Evolutionary conservation across 2,797 vertebrate genomes (phyloP).

Genomic region (Myotis vivesi): DNA sequence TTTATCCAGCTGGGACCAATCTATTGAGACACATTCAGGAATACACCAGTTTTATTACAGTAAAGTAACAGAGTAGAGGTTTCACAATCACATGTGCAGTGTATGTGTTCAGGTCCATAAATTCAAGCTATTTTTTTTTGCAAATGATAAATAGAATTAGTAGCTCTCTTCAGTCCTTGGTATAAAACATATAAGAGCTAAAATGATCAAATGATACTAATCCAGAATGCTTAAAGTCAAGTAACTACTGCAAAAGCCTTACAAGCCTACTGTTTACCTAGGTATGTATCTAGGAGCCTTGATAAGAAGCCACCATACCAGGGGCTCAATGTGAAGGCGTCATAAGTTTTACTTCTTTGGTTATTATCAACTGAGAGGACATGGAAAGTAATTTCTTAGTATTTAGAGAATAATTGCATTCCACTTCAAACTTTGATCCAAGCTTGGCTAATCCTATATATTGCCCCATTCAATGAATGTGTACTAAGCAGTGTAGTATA

Average conservation of each 20-base stretch:
- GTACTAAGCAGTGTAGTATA: background rate
- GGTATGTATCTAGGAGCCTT: background rate
- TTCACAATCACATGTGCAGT: background rate
- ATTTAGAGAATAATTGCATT: slow-evolving; percentile 19
- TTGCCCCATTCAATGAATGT: background rate
- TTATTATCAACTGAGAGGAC: background rate
- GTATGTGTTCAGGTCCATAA: background rate
- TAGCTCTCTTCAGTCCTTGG: background rate
- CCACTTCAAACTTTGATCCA: background rate
- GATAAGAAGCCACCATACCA: background rate
- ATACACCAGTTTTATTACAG: background rate
- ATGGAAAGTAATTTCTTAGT: background rate
- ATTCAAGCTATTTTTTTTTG: slow-evolving; percentile 41
- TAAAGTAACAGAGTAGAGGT: background rate
- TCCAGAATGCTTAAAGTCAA: background rate
- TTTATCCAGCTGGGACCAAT: slow-evolving; percentile 6
- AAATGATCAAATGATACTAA: background rate
- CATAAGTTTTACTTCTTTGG: background rate
- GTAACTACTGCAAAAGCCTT: background rate
- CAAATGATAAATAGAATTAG: slow-evolving; percentile 7
- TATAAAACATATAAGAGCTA: background rate
- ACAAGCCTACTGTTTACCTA: background rate
- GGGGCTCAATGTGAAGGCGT: background rate
- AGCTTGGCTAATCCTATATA: background rate
- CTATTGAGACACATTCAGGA: background rate